Evolutionary conservation across 2,113 vertebrate genomes (phyloP), one percentile per base, ranked within the genome.

Genomic region (Ptychochromis oligacanthus): DNA sequence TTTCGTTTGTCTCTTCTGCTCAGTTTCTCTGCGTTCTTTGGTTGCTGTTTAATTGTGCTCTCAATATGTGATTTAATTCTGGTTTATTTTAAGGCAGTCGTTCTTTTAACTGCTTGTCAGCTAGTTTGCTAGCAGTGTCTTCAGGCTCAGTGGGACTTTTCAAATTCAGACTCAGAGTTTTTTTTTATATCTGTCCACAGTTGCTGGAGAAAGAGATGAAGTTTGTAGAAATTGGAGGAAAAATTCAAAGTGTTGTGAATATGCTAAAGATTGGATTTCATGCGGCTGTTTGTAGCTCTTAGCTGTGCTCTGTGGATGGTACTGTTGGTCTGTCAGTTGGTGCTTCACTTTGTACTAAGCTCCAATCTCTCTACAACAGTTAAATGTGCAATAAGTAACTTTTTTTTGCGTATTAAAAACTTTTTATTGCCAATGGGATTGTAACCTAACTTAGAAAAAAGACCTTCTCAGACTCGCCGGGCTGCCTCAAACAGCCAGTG

Each of bases 21-120:
- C 36, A 12, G 5, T 46, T 60, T 46, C 28, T 77, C 61, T 3
- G 1, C 18, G 20, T 60, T 20, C 57, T 81, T 58, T 67, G 62
- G 80, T 77, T 64, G 79, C 70, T 52, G 11, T 75, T 64, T 78
- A 13, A 80, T 80, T 91, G 65, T 64, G 18, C 10, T 55, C 40
- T 13, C 5, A n/a, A 80, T 52, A 61, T 56, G 49, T 8, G 36
- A 70, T 77, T 77, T 72, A 60, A 36, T 40, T 52, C 13, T 10
- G 34, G 61, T 82, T 75, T 9, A 65, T 59, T 58, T 18, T 1
- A 52, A 57, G 72, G 26, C 43, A 0, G 26, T 17, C 1, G 9
- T 22, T 20, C 5, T 46, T 28, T 74, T 34, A 4, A 13, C 65
- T 54, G 75, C 49, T 79, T 9, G 28, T 49, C 34, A 3, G 3